phyloP scores from a whole-genome alignment of 2,888 invertebrate genomes.

The Aproaerema taeniolella region DNA sequence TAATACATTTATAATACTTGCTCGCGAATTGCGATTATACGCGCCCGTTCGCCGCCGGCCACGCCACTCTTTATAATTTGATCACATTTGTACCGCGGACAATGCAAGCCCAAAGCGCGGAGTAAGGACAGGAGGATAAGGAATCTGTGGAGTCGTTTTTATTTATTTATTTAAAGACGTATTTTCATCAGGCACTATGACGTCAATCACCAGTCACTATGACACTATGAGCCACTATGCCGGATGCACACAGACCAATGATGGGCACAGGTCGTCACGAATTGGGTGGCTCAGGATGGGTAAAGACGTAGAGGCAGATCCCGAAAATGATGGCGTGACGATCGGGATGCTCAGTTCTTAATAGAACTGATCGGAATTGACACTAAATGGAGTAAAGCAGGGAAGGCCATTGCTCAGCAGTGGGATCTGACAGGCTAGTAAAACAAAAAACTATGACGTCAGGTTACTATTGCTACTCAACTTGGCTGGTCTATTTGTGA shows the following conservation, averaged over 20 bases:
- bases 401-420: too few species aligned
- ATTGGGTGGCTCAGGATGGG: too few species aligned
- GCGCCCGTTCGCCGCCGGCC: conserved; percentile 48
- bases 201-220: not conserved
- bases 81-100: conserved; percentile 75
- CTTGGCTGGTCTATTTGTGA: too few species aligned
- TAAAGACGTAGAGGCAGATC: too few species aligned
- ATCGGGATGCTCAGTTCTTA: too few species aligned
- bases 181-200: not conserved
- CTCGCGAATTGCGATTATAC: conserved; percentile 53
- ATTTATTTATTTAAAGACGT: not conserved
- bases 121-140: conserved; percentile 53
- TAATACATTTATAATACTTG: conserved; percentile 38
- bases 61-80: conserved; percentile 74
- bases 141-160: conserved; percentile 31
- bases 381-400: not conserved
- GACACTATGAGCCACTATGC: not conserved
- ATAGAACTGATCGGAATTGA: not conserved
- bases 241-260: not conserved
- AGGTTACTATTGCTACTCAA: too few species aligned
- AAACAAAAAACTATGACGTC: too few species aligned
- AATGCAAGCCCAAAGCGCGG: conserved; percentile 65
- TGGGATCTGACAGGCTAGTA: too few species aligned
- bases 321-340: too few species aligned
- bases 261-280: too few species aligned